Conservation (phyloP, 1,140 invertebrate genomes). For the Parapsyche elsis region DNA sequence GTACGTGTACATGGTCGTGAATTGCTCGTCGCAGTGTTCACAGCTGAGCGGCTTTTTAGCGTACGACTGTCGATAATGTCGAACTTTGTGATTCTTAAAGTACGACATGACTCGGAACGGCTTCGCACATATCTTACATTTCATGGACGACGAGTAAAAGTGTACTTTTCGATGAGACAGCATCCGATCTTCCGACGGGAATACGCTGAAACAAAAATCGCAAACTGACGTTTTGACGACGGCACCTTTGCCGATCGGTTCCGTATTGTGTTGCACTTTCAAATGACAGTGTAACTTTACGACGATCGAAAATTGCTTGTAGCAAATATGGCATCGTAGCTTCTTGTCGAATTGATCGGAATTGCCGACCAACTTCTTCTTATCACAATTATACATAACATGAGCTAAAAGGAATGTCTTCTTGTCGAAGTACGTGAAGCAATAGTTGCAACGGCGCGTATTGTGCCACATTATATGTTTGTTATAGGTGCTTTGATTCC, state of each 20-base stretch:
- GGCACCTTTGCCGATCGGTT: constrained; percentile 59
- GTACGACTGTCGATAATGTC: constrained; percentile 61
- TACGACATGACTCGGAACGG: constrained; percentile 62
- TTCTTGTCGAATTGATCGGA: constrained; percentile 63
- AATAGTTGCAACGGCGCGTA: constrained; percentile 65
- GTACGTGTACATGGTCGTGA: constrained; percentile 63
- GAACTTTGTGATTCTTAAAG: constrained; percentile 64
- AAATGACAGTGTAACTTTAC: constrained; percentile 67
- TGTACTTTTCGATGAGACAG: constrained; percentile 64
- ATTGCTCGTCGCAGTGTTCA: constrained; percentile 65
- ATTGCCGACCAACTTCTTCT: constrained; percentile 63
- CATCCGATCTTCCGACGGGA: constrained; percentile 63
- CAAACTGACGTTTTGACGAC: constrained; percentile 57
- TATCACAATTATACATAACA: constrained; percentile 62
- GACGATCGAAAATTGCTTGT: constrained; percentile 65
- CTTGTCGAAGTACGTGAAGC: constrained; percentile 64
- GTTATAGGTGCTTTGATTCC: constrained; percentile 64
- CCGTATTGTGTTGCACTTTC: constrained; percentile 62
- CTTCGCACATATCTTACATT: constrained; percentile 64
- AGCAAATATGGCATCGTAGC: constrained; percentile 64
- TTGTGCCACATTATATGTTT: constrained; percentile 66
- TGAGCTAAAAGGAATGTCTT: constrained; percentile 64
- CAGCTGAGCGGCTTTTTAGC: constrained; percentile 64
- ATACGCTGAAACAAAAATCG: constrained; percentile 66
- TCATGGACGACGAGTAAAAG: constrained; percentile 60